Conservation (phyloP, 2,888 invertebrate genomes). For the Leucophenga montana region DNA sequence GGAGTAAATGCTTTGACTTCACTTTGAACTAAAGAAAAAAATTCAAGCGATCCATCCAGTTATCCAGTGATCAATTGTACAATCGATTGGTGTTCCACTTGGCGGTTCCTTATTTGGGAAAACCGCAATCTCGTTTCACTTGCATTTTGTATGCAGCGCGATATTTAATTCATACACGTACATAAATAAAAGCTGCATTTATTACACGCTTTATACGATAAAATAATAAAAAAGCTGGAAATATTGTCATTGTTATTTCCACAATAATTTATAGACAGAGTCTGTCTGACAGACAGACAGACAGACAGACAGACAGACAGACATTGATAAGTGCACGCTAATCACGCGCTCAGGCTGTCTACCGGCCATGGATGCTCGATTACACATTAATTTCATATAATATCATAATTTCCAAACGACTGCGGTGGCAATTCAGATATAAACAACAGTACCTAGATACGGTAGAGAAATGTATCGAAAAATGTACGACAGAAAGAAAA, state of each 20-base stretch:
- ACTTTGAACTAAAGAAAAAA: neutral
- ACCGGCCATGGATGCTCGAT: constrained; percentile 35
- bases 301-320: constrained; percentile 9
- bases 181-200: neutral
- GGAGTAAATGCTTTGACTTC: neutral
- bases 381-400: constrained; percentile 61
- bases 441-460: neutral
- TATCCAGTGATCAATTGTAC: no score
- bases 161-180: constrained; percentile 21
- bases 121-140: neutral
- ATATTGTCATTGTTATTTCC: constrained; percentile 3
- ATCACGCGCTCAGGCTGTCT: constrained; percentile 52
- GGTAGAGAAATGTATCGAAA: no score
- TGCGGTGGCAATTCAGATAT: neutral
- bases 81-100: neutral
- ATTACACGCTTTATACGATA: neutral
- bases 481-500: no score
- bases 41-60: no score
- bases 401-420: constrained; percentile 42
- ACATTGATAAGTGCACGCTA: constrained; percentile 57
- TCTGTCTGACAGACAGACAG: neutral
- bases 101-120: constrained; percentile 7
- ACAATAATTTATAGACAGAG: no score
- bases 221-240: neutral
- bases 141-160: constrained; percentile 14